A percentile compares a stretch with the other conserved stretches of the same genome.
Evolutionary conservation across 1,140 invertebrate genomes (phyloP).

Genomic region (Odontomachus brunneus): DNA sequence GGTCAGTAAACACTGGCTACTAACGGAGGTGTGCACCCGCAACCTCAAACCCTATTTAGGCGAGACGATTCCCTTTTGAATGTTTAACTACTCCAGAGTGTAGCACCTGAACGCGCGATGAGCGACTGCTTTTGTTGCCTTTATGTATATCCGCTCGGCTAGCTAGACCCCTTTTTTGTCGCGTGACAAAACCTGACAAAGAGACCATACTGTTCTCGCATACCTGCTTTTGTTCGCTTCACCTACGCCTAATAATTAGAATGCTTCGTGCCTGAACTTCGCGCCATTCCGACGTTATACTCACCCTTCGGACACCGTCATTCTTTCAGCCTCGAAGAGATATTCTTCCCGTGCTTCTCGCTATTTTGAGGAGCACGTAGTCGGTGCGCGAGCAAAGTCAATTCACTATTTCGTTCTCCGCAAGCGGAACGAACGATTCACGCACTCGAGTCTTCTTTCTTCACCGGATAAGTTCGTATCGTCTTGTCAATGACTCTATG

Average conservation of each 20-base stretch:
- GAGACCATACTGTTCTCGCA: neutral
- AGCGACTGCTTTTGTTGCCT: neutral
- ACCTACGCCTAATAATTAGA: neutral
- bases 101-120: neutral
- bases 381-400: slow-evolving; percentile 19
- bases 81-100: neutral
- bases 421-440: neutral
- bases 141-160: too few species aligned
- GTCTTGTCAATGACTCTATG: neutral
- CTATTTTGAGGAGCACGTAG: slow-evolving; percentile 3
- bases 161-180: neutral
- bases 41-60: slow-evolving; percentile 31
- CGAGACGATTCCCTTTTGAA: neutral
- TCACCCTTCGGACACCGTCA: slow-evolving; percentile 81
- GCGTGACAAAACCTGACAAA: neutral
- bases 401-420: neutral
- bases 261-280: neutral
- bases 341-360: neutral
- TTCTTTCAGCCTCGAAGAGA: slow-evolving; percentile 58
- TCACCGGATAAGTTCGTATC: neutral
- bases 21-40: neutral
- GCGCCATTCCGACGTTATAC: slow-evolving; percentile 59
- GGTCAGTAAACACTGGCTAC: slow-evolving; percentile 25
- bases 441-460: neutral
- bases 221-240: too few species aligned